Conservation (phyloP, 2,113 vertebrate species). For the Mionectes macconnelli region DNA sequence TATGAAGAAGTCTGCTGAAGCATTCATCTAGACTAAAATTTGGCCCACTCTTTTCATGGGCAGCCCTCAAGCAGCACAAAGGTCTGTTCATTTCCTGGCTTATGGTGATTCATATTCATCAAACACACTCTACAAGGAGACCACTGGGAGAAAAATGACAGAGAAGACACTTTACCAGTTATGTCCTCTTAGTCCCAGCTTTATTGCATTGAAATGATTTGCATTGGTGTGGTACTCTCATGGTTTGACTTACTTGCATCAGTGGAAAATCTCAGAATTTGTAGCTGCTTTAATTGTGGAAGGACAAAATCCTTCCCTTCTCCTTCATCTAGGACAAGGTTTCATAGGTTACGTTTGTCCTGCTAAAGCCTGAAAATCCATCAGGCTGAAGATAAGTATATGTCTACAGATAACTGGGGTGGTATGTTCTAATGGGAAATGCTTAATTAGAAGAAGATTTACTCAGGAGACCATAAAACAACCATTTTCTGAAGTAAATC, state of each 20-base stretch:
- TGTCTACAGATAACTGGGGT: neutral
- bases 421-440: neutral
- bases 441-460: neutral
- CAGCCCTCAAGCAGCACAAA: neutral
- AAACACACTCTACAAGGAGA: accelerated
- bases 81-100: neutral
- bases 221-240: neutral
- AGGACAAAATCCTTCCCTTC: neutral
- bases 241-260: neutral
- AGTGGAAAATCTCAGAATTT: neutral
- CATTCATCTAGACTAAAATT: neutral
- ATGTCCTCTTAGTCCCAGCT: neutral
- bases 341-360: accelerated
- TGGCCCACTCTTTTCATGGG: neutral
- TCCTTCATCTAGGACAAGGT: neutral
- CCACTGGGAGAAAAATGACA: neutral
- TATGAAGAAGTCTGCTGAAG: neutral
- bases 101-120: neutral
- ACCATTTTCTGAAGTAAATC: neutral
- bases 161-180: neutral
- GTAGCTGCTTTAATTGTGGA: neutral
- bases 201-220: accelerated
- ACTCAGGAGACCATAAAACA: neutral
- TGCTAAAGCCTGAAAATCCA: neutral
- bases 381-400: neutral